Percentiles rank a stretch among this genome's conserved stretches.
phyloP scores from a whole-genome alignment of 2,888 invertebrate genomes.

The Galerucella nymphaeae region DNA sequence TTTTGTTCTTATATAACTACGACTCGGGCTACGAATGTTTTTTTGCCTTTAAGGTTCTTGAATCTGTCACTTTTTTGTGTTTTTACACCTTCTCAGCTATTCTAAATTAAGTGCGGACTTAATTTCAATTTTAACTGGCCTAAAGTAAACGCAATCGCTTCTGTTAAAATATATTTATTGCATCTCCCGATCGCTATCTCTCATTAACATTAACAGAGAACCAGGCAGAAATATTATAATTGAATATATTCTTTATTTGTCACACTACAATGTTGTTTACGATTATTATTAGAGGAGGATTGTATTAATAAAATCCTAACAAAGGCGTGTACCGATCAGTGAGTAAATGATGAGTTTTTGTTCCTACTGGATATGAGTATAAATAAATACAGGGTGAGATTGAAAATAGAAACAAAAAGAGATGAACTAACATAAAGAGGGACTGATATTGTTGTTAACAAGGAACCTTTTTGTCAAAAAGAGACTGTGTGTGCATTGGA shows the following conservation, averaged over 20 bases:
- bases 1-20: no score
- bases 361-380: not conserved
- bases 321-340: slow-evolving; percentile 9
- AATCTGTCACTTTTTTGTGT: no score
- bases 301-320: slow-evolving; percentile 14
- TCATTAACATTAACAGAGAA: slow-evolving; percentile 38
- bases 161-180: slow-evolving; percentile 41
- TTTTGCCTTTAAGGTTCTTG: no score
- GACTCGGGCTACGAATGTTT: no score
- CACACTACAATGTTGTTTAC: slow-evolving; percentile 28
- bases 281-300: slow-evolving; percentile 26
- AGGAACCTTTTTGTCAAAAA: no score
- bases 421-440: no score
- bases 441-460: no score
- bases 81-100: no score
- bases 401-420: no score
- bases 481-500: no score
- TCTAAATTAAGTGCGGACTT: no score
- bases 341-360: not conserved
- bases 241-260: slow-evolving; percentile 38
- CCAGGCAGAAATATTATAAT: slow-evolving; percentile 38
- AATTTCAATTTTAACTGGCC: slow-evolving; percentile 27
- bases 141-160: slow-evolving; percentile 36
- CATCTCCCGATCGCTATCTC: slow-evolving; percentile 40
- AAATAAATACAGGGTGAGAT: not conserved